Conservation (phyloP, 2,888 invertebrate species). For the Monoplex corrugatus region DNA sequence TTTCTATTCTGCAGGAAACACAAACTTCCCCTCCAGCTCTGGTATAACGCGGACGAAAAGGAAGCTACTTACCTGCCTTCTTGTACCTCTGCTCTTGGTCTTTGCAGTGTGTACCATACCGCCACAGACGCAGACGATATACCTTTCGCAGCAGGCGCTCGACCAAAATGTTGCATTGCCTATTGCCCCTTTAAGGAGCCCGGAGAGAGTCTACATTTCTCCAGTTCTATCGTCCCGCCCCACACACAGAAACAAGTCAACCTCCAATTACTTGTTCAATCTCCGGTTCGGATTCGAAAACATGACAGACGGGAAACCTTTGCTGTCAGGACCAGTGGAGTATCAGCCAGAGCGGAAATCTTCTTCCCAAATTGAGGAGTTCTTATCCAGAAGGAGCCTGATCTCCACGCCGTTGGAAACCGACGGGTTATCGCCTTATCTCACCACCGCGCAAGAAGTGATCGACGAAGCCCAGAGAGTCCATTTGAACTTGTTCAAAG, state of each 20-base stretch:
- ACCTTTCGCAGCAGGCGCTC: too few relatives aligned
- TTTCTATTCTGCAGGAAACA: too few relatives aligned
- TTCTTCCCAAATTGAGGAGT: neutral
- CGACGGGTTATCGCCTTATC: constrained; percentile 27
- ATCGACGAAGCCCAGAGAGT: constrained; percentile 57
- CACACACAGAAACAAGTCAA: neutral
- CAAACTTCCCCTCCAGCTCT: too few relatives aligned
- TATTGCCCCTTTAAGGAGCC: too few relatives aligned
- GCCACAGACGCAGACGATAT: too few relatives aligned
- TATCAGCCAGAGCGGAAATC: constrained; percentile 32
- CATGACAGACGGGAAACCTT: neutral
- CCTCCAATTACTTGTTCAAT: neutral
- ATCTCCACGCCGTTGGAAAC: neutral
- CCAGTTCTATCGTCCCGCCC: too few relatives aligned
- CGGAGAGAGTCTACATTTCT: too few relatives aligned
- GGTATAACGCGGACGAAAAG: too few relatives aligned
- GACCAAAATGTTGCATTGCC: too few relatives aligned
- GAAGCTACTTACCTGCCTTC: too few relatives aligned
- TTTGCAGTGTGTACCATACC: too few relatives aligned
- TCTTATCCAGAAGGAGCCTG: neutral
- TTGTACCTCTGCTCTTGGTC: too few relatives aligned
- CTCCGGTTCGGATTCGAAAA: constrained; percentile 7
- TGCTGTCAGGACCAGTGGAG: neutral
- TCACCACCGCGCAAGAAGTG: constrained; percentile 50
- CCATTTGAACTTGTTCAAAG: constrained; percentile 52